Evolutionary conservation across 2,888 invertebrate genomes (phyloP).

Genomic region (Sarcophaga subvicina): DNA sequence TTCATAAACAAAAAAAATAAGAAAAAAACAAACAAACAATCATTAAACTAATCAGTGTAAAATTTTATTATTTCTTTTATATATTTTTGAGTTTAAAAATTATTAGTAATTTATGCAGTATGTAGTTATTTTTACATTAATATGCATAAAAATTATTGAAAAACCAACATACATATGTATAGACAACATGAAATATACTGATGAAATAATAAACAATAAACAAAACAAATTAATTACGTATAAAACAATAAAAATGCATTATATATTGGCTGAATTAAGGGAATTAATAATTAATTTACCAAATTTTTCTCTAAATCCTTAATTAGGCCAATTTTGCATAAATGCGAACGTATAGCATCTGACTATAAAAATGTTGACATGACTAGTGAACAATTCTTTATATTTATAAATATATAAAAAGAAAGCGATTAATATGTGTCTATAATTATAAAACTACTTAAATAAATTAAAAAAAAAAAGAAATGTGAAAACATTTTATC

Average conservation of each 20-base stretch:
- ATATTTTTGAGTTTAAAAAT: not conserved
- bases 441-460: constrained; percentile 65
- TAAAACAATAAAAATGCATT: constrained; percentile 13
- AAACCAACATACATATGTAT: not conserved
- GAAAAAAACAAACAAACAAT: constrained; percentile 8
- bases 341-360: constrained; percentile 24
- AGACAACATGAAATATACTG: constrained; percentile 32
- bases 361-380: constrained; percentile 43
- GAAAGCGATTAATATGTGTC: constrained; percentile 60
- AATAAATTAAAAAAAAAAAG: constrained; percentile 28
- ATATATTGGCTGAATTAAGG: constrained; percentile 22
- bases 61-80: constrained; percentile 26
- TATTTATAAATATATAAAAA: constrained; percentile 39
- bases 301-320: not conserved
- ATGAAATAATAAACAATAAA: constrained; percentile 23
- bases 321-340: constrained; percentile 23
- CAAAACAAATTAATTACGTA: constrained; percentile 9
- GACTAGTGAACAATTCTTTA: constrained; percentile 42
- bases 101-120: constrained; percentile 39
- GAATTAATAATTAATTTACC: constrained; percentile 4
- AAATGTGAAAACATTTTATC: constrained; percentile 48
- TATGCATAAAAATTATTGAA: not conserved
- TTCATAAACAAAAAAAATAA: not conserved
- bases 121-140: constrained; percentile 39
- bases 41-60: constrained; percentile 49